Base-by-base conservation (phyloP, 2,888 invertebrate genomes). In the Callyntrura guangdongensis region DNA sequence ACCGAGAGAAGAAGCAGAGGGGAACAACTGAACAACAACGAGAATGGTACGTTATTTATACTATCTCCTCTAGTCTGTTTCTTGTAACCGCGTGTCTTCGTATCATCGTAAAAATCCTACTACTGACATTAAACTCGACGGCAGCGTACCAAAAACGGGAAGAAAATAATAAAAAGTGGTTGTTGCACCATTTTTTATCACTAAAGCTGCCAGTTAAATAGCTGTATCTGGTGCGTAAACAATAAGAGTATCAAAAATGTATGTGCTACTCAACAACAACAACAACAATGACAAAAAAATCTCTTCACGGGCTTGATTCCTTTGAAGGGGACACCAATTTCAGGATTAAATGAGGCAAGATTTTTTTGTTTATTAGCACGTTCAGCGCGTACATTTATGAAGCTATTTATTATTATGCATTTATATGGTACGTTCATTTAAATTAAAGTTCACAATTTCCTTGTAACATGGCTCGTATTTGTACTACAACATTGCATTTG, bases 151-250 rank as follows among this genome's bases (percentile, higher is more conserved):
- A 64, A 82, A 82, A 45, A 61, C 61, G 82, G 64, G 56, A 82
- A 82, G 45, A 45, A n/a, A 22, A 45, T 82, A 22, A 45, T 82
- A 82, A 64, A 59, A 45, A 47, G 22, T 47, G 47, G 61, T 22
- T 64, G 47, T 64, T 6, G 22, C 14, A 27, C 11, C 11, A 53
- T 9, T 82, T 64, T 64, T 64, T 47, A 64, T 81, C 59, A 59
- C 81, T 36, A 4, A 81, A 14, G 82, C 82, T 64, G 82, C 45
- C n/a, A 8, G 36, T 20, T 61, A 64, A 64, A n/a, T 25, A 27
- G 59, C 17, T 59, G 61, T 45, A 82, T 82, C 64, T 82, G 61
- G 82, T 82, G 82, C 82, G 82, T 82, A 82, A 82, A 82, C 64
- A 82, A 45, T 14, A 20, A 64, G 20, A 82, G 47, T 64, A 49